phyloP scores from a whole-genome alignment of 2,888 invertebrate species.

The Odontothrips loti region DNA sequence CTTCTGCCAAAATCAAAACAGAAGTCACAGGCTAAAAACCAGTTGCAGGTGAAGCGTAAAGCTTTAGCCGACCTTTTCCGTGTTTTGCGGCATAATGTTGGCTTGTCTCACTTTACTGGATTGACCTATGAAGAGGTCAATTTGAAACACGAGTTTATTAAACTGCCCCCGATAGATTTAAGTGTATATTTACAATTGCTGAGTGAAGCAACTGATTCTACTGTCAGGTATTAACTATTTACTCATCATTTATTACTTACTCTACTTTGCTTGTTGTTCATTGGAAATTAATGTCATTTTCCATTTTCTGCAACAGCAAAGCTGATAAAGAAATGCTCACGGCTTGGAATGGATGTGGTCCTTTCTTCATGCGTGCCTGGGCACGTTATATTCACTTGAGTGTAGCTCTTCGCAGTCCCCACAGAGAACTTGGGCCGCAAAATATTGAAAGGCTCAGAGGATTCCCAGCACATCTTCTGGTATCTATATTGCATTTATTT shows the following conservation, averaged over 20 bases:
- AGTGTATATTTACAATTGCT: slow-evolving; percentile 52
- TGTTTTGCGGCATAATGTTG: slow-evolving; percentile 60
- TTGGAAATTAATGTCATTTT: background rate
- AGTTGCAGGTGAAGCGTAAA: slow-evolving; percentile 79
- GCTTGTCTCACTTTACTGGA: slow-evolving; percentile 78
- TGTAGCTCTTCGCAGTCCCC: slow-evolving; percentile 59
- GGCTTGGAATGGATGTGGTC: slow-evolving; percentile 69
- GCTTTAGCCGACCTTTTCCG: slow-evolving; percentile 83
- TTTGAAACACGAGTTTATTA: slow-evolving; percentile 41
- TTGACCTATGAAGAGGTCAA: slow-evolving; percentile 44
- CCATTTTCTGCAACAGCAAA: slow-evolving; percentile 35
- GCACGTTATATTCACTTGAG: slow-evolving; percentile 63
- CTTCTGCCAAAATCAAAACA: slow-evolving; percentile 65
- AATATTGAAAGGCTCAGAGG: slow-evolving; percentile 84
- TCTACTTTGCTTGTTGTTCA: slow-evolving; percentile 40
- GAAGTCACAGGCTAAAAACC: slow-evolving; percentile 71
- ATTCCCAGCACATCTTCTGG: slow-evolving; percentile 73
- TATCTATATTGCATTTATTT: slow-evolving; percentile 42
- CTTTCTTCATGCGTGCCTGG: slow-evolving; percentile 68
- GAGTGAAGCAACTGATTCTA: background rate
- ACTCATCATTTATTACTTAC: slow-evolving; percentile 46
- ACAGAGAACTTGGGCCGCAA: slow-evolving; percentile 72
- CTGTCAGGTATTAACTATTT: slow-evolving; percentile 42
- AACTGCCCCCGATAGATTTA: slow-evolving; percentile 65
- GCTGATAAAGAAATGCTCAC: slow-evolving; percentile 52